phyloP scores from a whole-genome alignment of 2,888 invertebrate genomes.

The Drosophila aldrichi region DNA sequence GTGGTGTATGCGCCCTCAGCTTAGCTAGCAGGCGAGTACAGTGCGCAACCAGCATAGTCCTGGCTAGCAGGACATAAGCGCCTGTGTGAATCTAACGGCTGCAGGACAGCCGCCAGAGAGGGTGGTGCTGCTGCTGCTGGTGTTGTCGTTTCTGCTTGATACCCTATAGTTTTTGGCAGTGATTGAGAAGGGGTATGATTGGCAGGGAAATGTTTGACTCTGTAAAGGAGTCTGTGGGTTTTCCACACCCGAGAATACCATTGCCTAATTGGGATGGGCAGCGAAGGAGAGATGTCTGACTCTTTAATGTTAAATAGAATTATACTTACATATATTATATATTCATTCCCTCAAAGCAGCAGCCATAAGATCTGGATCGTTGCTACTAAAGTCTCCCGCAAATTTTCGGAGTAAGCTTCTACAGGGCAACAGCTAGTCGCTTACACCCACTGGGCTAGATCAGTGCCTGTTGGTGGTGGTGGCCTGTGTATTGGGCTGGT shows the following conservation, averaged over 20 bases:
- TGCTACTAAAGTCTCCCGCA: too few species aligned
- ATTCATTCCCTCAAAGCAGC: too few species aligned
- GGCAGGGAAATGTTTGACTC: neutral
- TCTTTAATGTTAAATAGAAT: too few species aligned
- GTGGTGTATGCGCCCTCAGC: conserved; percentile 39
- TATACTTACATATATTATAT: too few species aligned
- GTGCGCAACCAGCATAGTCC: conserved; percentile 69
- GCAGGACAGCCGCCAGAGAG: conserved; percentile 55
- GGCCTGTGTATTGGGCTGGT: conserved; percentile 32
- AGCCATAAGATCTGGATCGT: too few species aligned
- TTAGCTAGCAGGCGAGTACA: conserved; percentile 57
- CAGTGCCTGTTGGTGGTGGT: conserved; percentile 20
- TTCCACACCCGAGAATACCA: too few species aligned
- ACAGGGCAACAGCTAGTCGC: conserved; percentile 6
- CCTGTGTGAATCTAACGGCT: conserved; percentile 72
- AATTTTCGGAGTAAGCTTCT: neutral
- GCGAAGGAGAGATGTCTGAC: too few species aligned
- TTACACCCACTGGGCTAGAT: neutral
- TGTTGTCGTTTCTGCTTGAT: conserved; percentile 9
- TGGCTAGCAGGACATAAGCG: conserved; percentile 58
- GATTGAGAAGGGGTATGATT: neutral
- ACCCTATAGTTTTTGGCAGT: conserved; percentile 3
- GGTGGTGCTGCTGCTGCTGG: conserved; percentile 57
- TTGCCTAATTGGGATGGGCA: too few species aligned
- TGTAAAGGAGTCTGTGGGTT: too few species aligned